These are phyloP conservation scores for Pelagia noctiluca DNA, from an alignment of 30 jellyfish, hydroid and myxozoan species.

Conservation along the genomic window DNA sequence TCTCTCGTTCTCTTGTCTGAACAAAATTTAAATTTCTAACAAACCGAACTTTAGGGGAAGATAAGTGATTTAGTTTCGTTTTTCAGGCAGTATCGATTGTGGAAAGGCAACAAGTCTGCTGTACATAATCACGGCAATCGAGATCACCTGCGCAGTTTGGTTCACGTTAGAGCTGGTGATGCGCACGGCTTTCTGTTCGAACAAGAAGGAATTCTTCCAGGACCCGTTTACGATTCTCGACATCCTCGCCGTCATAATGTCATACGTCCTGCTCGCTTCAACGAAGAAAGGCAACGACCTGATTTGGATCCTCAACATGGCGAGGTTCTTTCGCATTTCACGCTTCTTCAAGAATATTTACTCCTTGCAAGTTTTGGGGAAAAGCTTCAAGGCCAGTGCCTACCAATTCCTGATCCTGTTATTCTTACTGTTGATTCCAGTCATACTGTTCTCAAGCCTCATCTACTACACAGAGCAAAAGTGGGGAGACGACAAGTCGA, in stretches of 20 bases:
- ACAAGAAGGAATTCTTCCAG: slow-evolving; percentile 43
- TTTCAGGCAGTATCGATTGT: too few relatives aligned
- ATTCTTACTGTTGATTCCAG: slow-evolving; percentile 76
- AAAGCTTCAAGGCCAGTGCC: slow-evolving; percentile 92
- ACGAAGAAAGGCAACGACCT: slow-evolving; percentile 17
- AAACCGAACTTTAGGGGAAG: too few relatives aligned
- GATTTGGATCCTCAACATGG: slow-evolving; percentile 77
- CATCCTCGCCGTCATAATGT: slow-evolving; percentile 79
- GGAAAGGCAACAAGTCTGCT: background rate
- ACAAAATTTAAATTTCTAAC: too few relatives aligned
- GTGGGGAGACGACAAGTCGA: slow-evolving; percentile 73
- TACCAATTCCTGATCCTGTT: slow-evolving; percentile 81
- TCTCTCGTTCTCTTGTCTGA: too few relatives aligned
- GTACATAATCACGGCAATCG: slow-evolving; percentile 55
- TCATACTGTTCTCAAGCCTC: slow-evolving; percentile 81
- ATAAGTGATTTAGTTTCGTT: too few relatives aligned
- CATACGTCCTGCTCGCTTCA: slow-evolving; percentile 59
- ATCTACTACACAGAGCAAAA: slow-evolving; percentile 75
- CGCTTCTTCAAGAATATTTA: slow-evolving; percentile 82
- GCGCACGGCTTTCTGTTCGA: slow-evolving; percentile 73
- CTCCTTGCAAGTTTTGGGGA: slow-evolving; percentile 90
- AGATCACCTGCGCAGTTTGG: slow-evolving; percentile 80
- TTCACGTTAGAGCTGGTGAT: slow-evolving; percentile 81
- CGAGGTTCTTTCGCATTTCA: slow-evolving; percentile 81
- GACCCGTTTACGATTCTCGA: slow-evolving; percentile 79